A percentile compares a stretch with the other conserved stretches of the same genome.
Conservation (phyloP, 2,888 invertebrate genomes). For the Thymelicus acteon region DNA sequence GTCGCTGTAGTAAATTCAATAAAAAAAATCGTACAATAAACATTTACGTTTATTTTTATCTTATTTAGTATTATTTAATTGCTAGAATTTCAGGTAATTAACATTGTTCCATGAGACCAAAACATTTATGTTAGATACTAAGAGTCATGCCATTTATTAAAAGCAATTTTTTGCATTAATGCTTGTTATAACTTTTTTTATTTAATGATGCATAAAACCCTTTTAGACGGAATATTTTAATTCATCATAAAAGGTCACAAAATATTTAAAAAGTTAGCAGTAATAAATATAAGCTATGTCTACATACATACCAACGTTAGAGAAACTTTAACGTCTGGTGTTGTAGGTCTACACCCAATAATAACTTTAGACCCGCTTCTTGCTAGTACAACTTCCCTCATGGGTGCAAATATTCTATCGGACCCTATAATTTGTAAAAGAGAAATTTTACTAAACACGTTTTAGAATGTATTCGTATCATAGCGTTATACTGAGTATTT, state of each 20-base stretch:
- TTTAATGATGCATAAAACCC: constrained; percentile 8
- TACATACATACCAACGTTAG: constrained; percentile 72
- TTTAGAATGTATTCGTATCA: neutral
- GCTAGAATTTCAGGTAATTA: constrained; percentile 16
- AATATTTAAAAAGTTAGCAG: constrained; percentile 19
- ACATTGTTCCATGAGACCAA: constrained; percentile 37
- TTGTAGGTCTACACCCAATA: constrained; percentile 78
- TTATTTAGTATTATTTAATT: constrained; percentile 15
- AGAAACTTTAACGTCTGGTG: constrained; percentile 70
- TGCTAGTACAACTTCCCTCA: constrained; percentile 65
- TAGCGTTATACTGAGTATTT: neutral
- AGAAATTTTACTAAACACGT: constrained; percentile 45
- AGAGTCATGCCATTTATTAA: constrained; percentile 59
- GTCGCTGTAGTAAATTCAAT: constrained; percentile 28
- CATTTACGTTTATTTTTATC: too few relatives aligned
- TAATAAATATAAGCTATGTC: constrained; percentile 8
- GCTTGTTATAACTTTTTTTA: constrained; percentile 8
- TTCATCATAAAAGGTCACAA: constrained; percentile 14
- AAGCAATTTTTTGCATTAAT: constrained; percentile 49
- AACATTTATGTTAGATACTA: constrained; percentile 39
- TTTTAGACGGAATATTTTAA: constrained; percentile 10
- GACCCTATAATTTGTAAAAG: constrained; percentile 68
- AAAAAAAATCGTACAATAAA: too few relatives aligned
- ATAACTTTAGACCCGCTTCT: constrained; percentile 60
- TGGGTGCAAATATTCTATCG: constrained; percentile 70